Conservation (phyloP, 2,113 vertebrate species). For the Trogon melanurus region DNA sequence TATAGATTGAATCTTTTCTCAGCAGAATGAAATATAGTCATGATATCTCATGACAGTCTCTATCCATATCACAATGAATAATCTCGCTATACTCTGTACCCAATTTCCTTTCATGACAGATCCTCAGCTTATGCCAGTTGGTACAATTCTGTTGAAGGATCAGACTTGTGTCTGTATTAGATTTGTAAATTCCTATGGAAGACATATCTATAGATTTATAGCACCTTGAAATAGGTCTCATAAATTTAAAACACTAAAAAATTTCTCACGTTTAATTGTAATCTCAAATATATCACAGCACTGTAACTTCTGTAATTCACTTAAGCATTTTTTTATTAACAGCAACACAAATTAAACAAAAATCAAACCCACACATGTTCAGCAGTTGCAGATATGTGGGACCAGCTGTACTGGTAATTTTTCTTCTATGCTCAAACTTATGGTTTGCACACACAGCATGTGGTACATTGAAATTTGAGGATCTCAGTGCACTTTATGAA, state of each 20-base stretch:
- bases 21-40: slow-evolving; percentile 33
- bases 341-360: not conserved
- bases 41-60: slow-evolving; percentile 15
- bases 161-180: not conserved
- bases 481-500: not conserved
- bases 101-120: slow-evolving; percentile 50
- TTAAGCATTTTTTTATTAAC: not conserved
- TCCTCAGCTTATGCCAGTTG: not conserved
- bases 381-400: not conserved
- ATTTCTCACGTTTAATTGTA: not conserved
- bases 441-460: not conserved
- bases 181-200: not conserved
- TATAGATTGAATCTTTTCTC: slow-evolving; percentile 10
- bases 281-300: not conserved
- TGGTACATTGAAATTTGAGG: not conserved
- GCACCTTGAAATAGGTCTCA: not conserved
- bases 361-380: not conserved
- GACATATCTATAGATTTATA: not conserved
- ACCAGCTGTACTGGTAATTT: not conserved
- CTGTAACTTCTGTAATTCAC: not conserved
- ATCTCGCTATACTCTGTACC: slow-evolving; percentile 9
- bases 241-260: not conserved
- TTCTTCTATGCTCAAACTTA: not conserved
- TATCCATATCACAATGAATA: slow-evolving; percentile 14
- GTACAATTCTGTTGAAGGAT: not conserved